phyloP scores from a whole-genome alignment of 2,113 vertebrate species.

The Dunckerocampus dactyliophorus region DNA sequence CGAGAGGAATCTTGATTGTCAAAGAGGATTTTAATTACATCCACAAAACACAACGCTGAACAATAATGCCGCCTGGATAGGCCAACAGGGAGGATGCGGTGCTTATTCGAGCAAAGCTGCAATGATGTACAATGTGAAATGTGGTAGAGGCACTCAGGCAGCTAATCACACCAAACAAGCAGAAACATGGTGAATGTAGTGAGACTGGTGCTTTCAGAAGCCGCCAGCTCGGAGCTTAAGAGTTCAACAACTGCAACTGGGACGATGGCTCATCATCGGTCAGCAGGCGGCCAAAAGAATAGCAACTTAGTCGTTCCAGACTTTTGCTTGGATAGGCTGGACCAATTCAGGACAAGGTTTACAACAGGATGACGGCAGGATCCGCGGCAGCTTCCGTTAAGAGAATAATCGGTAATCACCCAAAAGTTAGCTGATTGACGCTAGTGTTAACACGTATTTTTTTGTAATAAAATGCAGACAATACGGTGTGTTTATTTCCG shows the following conservation, averaged over 20 bases:
- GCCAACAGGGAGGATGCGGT: too few relatives aligned
- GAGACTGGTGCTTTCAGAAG: not conserved
- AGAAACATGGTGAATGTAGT: not conserved
- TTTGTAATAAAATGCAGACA: too few relatives aligned
- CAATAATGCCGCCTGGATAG: not conserved
- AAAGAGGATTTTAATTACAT: constrained; percentile 8
- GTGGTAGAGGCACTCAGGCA: not conserved
- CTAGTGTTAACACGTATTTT: too few relatives aligned
- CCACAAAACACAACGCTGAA: not conserved
- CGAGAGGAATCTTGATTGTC: not conserved
- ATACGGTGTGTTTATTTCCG: too few relatives aligned
- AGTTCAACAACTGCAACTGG: not conserved
- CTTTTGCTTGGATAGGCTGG: too few relatives aligned
- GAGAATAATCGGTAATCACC: too few relatives aligned
- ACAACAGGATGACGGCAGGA: too few relatives aligned
- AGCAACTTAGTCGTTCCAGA: too few relatives aligned
- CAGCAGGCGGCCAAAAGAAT: not conserved
- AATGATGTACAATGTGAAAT: not conserved
- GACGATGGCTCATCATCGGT: not conserved
- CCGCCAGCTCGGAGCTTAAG: not conserved
- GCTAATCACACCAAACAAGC: not conserved
- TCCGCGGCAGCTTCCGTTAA: too few relatives aligned
- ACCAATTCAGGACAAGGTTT: too few relatives aligned
- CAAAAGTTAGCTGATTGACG: too few relatives aligned
- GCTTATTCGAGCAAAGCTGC: not conserved